Evolutionary conservation across 2,888 invertebrate genomes (phyloP), one percentile per base, ranked within the genome.

Genomic region (Notodonta dromedarius): DNA sequence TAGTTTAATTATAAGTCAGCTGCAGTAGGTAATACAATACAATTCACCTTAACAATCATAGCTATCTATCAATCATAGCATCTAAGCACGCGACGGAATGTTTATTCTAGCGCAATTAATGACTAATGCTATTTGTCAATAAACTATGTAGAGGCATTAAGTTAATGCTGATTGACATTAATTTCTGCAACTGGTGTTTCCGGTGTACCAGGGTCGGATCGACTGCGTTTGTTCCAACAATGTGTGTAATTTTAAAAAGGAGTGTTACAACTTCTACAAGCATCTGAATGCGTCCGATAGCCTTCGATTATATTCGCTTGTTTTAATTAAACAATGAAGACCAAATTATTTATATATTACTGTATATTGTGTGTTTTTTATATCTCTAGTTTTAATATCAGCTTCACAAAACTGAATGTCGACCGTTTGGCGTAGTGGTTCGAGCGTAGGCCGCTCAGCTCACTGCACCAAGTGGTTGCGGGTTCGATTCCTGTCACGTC

Each of bases 1-100:
- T n/a, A n/a, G n/a, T n/a, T n/a, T n/a, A n/a, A n/a, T n/a, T 35
- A 5, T 35, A 35, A 35, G 0, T 35, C 35, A 6, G 7, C 7
- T 35, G 11, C 42, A 42, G 42, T 42, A 42, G 35, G 44, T 46
- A 50, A 53, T 14, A 50, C 54, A 59, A 52, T 54, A 57, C 60
- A 61, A 66, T 65, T 16, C 39, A 40, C 56, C 52, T 65, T 67
- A 64, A 64, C 62, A 67, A 68, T 70, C 65, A 72, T 70, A 60
- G 54, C n/a, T n/a, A n/a, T n/a, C n/a, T n/a, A n/a, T n/a, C n/a
- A n/a, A n/a, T n/a, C n/a, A n/a, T n/a, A n/a, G n/a, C n/a, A 63
- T 66, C 63, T 61, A 2, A 62, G 57, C 56, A 42, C 42, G 42
- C 42, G 48, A 48, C 48, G 48, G 2, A 48, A 48, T 48, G 48